Base-by-base conservation (phyloP, 2,113 vertebrate genomes). In the Orcinus orca region DNA sequence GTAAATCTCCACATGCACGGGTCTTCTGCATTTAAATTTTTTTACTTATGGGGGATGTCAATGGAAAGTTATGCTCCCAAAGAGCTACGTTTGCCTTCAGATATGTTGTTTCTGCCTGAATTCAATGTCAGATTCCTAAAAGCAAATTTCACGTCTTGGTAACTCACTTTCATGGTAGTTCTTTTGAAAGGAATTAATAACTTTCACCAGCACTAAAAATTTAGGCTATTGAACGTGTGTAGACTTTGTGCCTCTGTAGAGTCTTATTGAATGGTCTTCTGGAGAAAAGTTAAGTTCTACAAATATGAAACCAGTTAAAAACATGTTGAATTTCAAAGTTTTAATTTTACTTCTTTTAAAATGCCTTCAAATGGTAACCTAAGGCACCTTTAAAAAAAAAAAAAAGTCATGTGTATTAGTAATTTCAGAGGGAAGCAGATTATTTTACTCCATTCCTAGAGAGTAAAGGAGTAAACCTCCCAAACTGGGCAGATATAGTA, bases 321-420 rank as follows among this genome's bases (percentile, higher is more conserved):
- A 53, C 8, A 62, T 76, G n/a, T n/a, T 87, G 53, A 65, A 77
- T 58, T 65, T 93, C 53, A 73, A 92, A 91, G 31, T 77, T 93
- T 93, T 92, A 62, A 68, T 74, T 23, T 62, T 77, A 47, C 58
- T 94, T 85, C 62, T 93, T 90, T 84, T 17, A 62, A 73, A 88
- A 62, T 89, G 23, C 2, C 23, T 74, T 67, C 21, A 47, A 89
- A 41, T 10, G 60, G 47, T 65, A 82, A 67, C 13, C 21, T 29
- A 63, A 87, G 33, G 0, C 29, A 50, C 9, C 29, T 81, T 33
- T 77, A 44, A 86, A 89, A 65, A 26, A 84, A 84, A 93, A 67
- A 81, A 88, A 38, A 18, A 68, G 26, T 76, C 2, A 20, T 33
- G 5, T 55, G 3, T 50, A 21, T 88, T 23, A 36, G 60, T 38